phyloP scores from a whole-genome alignment of 2,888 invertebrate genomes.

The Amblyteles armatorius region DNA sequence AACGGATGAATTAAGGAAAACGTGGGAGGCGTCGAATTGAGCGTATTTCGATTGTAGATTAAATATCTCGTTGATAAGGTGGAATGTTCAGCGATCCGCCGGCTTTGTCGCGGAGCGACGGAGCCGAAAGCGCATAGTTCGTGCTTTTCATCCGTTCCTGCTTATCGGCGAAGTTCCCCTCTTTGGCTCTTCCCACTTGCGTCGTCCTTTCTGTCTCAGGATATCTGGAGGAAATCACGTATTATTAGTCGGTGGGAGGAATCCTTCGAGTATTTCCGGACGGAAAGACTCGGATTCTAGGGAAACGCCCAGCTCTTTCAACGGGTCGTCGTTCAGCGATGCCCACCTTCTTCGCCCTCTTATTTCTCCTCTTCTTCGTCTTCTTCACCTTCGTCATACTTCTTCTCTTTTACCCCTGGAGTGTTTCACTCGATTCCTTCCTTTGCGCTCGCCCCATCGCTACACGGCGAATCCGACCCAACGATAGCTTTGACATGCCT shows the following conservation, averaged over 20 bases:
- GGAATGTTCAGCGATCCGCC: conserved; percentile 1
- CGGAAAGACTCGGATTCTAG: conserved; percentile 54
- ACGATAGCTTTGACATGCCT: conserved; percentile 41
- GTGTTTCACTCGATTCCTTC: conserved; percentile 14
- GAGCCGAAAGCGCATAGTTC: conserved; percentile 32
- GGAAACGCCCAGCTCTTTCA: conserved; percentile 59
- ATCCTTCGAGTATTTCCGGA: conserved; percentile 56
- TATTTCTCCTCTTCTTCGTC: background rate
- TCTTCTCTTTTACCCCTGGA: conserved; percentile 1
- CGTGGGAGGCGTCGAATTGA: background rate
- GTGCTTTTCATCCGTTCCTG: conserved; percentile 45
- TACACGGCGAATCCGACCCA: conserved; percentile 12
- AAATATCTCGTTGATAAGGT: background rate
- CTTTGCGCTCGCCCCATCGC: background rate
- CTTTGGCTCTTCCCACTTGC: background rate
- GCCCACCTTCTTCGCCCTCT: conserved; percentile 15
- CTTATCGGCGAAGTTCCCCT: conserved; percentile 5
- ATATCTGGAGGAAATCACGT: conserved; percentile 67
- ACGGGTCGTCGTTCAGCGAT: conserved; percentile 29
- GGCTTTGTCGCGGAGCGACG: background rate
- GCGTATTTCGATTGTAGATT: background rate
- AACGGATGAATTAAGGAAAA: too few species aligned
- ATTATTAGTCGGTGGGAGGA: conserved; percentile 59
- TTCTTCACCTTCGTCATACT: background rate
- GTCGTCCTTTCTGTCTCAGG: conserved; percentile 43